Percentiles rank a stretch among this genome's conserved stretches.
These are phyloP conservation scores for Uromys caudimaculatus DNA, from an alignment of 2,797 vertebrate species.

Conservation along the genomic window DNA sequence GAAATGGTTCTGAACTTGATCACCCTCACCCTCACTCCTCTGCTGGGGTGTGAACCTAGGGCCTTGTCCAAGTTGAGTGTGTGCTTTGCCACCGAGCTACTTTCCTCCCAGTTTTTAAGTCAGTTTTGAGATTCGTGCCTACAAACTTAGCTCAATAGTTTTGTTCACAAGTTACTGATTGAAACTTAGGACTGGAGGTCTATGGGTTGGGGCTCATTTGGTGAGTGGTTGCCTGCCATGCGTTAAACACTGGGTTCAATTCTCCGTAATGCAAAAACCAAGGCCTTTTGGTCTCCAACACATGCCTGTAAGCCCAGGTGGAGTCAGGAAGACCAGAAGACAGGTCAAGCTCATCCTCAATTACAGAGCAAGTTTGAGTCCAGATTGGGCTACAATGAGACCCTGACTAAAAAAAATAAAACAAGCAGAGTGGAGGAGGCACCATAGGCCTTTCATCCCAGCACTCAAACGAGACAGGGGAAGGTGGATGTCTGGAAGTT, in stretches of 20 bases:
- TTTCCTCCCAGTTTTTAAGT: background rate
- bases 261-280: background rate
- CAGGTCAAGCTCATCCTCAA: background rate
- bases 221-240: background rate
- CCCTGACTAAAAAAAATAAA: background rate
- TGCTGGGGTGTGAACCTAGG: background rate
- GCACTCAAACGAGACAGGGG: background rate
- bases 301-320: background rate
- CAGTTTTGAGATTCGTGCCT: background rate
- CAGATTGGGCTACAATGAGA: background rate
- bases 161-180: slow-evolving; percentile 8
- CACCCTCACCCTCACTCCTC: background rate
- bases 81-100: background rate
- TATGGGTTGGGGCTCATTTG: background rate
- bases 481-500: background rate
- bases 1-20: background rate
- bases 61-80: rapidly evolving
- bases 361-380: background rate
- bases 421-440: background rate
- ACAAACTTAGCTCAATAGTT: background rate
- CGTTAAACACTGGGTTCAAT: background rate
- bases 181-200: background rate
- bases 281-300: no score
- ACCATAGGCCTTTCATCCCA: background rate
- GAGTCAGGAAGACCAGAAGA: background rate